Evolutionary conservation across 2,113 vertebrate genomes (phyloP).

Genomic region (Rhodinocichla rosea): DNA sequence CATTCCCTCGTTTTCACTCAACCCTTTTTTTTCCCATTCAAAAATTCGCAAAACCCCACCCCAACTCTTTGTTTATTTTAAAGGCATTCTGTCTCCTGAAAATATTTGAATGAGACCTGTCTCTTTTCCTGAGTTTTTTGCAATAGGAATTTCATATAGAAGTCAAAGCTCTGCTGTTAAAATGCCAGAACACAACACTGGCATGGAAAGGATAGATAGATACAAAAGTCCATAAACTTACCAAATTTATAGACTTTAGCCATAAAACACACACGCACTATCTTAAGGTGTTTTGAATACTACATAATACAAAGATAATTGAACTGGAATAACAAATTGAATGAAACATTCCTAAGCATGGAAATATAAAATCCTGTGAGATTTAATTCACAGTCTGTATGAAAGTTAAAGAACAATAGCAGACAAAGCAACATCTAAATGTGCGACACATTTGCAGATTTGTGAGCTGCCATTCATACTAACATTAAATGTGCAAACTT

Average conservation of each 20-base stretch:
- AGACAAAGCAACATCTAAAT: background rate
- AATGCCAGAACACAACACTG: background rate
- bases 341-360: background rate
- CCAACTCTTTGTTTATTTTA: background rate
- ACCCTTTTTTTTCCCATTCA: accelerated
- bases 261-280: background rate
- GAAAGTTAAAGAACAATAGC: background rate
- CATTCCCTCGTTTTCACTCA: background rate
- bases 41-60: background rate
- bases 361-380: background rate
- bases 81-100: background rate
- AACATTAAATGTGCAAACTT: background rate
- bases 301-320: background rate
- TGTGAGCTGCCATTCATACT: background rate
- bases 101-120: background rate
- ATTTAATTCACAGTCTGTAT: background rate
- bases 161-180: background rate
- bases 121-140: background rate
- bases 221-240: background rate
- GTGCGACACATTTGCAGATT: background rate
- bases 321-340: background rate
- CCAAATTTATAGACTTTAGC: background rate
- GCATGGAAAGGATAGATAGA: background rate
- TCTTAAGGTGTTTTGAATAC: background rate
- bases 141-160: background rate